Conservation (phyloP, 2,113 vertebrate genomes). For the Callocephalon fimbriatum region DNA sequence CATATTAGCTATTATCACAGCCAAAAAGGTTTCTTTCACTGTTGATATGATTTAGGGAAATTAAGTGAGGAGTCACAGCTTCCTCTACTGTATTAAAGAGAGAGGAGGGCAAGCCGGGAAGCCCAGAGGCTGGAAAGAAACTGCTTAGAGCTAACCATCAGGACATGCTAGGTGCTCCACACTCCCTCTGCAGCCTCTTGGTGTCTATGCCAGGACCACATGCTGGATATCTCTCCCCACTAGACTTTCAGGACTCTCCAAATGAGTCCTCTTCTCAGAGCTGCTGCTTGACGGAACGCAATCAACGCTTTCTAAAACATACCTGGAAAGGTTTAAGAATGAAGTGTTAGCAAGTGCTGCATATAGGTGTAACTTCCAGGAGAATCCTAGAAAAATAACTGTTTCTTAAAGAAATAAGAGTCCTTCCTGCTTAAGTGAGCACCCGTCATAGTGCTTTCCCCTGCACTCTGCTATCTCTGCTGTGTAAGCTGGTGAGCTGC, state of each 20-base stretch:
- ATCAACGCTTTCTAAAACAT: neutral
- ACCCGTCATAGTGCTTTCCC: neutral
- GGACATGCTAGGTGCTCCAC: accelerated
- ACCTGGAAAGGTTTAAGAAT: neutral
- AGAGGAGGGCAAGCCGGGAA: neutral
- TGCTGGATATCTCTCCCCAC: neutral
- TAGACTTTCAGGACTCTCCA: neutral
- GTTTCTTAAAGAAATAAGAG: neutral
- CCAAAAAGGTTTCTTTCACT: neutral
- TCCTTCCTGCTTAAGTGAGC: neutral
- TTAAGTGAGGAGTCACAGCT: neutral
- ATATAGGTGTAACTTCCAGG: neutral
- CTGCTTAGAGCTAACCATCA: neutral
- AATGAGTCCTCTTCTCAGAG: neutral
- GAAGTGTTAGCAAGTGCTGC: neutral
- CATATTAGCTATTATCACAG: neutral
- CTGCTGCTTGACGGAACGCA: neutral
- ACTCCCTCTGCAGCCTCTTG: neutral
- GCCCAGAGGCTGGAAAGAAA: accelerated
- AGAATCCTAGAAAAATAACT: neutral
- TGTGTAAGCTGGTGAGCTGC: neutral
- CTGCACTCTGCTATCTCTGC: neutral
- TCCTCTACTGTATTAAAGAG: neutral
- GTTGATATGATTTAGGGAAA: neutral
- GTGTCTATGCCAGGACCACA: accelerated